A percentile compares a stretch with the other conserved stretches of the same genome.
phyloP scores from a whole-genome alignment of 1,140 invertebrate species.

The Leguminivora glycinivorella region DNA sequence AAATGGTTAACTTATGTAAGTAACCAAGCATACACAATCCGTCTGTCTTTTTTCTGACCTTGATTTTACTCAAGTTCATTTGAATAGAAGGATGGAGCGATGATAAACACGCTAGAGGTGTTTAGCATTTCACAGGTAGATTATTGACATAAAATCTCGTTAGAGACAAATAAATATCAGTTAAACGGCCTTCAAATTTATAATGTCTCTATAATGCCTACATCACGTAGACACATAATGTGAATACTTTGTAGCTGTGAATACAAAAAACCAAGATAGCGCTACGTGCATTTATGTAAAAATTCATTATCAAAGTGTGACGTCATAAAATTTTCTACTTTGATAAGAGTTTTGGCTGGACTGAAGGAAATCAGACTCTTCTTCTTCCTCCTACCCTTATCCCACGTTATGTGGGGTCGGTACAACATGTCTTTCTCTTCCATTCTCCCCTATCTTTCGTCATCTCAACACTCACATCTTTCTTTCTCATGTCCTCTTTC shows the following conservation, averaged over 20 bases:
- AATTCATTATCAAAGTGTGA: constrained; percentile 58
- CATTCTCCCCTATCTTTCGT: too few relatives aligned
- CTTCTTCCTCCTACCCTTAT: too few relatives aligned
- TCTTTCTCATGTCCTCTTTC: too few relatives aligned
- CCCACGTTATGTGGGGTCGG: too few relatives aligned
- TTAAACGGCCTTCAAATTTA: constrained; percentile 1
- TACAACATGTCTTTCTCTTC: too few relatives aligned
- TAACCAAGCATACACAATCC: constrained; percentile 17
- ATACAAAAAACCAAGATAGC: constrained; percentile 38
- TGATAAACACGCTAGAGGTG: constrained; percentile 9
- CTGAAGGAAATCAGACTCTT: constrained; percentile 45
- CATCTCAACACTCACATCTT: too few relatives aligned
- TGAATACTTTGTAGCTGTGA: constrained; percentile 29
- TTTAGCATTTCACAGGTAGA: constrained; percentile 19
- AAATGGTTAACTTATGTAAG: constrained; percentile 11
- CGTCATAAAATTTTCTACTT: constrained; percentile 59
- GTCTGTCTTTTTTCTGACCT: constrained; percentile 20
- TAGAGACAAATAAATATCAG: constrained; percentile 26
- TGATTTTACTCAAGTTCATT: constrained; percentile 17
- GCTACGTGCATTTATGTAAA: constrained; percentile 65
- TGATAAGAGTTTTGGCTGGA: constrained; percentile 61
- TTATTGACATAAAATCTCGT: not conserved
- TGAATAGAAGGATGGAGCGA: constrained; percentile 19
- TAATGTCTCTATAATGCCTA: constrained; percentile 11
- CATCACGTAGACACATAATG: constrained; percentile 20